Percentiles rank a stretch among this genome's conserved stretches.
These are phyloP conservation scores for Ptilonorhynchus violaceus DNA, from an alignment of 2,113 vertebrate species.

Conservation along the genomic window DNA sequence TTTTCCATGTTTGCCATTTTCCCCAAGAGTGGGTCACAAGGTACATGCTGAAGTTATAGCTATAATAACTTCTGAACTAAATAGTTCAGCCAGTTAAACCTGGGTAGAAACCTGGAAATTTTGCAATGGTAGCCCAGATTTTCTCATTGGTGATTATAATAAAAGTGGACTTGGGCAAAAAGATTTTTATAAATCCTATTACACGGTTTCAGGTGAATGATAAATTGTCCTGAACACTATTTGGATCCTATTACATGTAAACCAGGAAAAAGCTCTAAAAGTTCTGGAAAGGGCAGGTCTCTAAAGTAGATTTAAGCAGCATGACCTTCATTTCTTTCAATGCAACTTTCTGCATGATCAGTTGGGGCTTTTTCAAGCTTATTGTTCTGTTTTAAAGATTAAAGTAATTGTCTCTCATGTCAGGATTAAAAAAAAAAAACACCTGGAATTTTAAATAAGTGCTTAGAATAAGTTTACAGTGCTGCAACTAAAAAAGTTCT, in stretches of 20 bases:
- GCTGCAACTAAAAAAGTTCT: not conserved
- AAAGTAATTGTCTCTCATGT: not conserved
- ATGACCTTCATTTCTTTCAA: not conserved
- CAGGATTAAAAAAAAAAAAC: not conserved
- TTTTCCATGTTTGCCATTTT: not conserved
- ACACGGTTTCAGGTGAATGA: not conserved
- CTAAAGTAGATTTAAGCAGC: not conserved
- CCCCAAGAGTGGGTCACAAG: not conserved
- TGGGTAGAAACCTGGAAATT: not conserved
- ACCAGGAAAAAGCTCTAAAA: not conserved
- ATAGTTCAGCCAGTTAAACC: not conserved
- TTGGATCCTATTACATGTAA: not conserved
- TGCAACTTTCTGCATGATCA: not conserved
- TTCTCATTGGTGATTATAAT: not conserved
- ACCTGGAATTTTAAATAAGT: not conserved
- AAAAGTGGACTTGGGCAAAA: accelerated
- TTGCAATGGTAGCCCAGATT: not conserved
- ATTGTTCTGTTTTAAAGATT: not conserved
- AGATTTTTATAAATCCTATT: not conserved
- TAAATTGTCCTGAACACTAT: not conserved
- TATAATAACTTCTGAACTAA: not conserved
- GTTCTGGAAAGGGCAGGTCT: not conserved
- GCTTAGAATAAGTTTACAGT: not conserved
- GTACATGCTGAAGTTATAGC: not conserved
- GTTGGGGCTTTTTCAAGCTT: not conserved